phyloP scores from a whole-genome alignment of 1,140 invertebrate genomes.

The Saccostrea echinata region DNA sequence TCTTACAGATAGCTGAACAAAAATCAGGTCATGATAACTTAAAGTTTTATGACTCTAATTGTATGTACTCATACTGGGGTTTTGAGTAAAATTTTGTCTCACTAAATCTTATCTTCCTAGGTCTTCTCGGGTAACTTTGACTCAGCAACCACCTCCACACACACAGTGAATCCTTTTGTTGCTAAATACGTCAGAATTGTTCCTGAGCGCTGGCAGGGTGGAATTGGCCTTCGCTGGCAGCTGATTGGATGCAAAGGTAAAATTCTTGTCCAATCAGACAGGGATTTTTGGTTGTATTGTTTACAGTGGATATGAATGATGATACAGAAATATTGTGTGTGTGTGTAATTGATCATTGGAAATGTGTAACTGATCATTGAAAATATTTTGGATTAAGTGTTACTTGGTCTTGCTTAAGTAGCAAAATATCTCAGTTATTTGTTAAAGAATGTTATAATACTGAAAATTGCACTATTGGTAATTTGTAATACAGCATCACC shows the following conservation, averaged over 20 bases:
- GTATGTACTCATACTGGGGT: too few species aligned
- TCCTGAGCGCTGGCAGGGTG: slow-evolving; percentile 64
- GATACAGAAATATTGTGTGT: neutral
- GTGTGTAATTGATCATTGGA: too few species aligned
- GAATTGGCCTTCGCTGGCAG: slow-evolving; percentile 61
- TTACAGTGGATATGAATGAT: neutral
- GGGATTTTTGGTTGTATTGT: slow-evolving; percentile 25
- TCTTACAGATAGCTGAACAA: neutral
- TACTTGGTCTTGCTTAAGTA: too few species aligned
- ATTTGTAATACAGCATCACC: neutral
- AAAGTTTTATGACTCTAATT: neutral
- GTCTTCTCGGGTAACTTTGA: slow-evolving; percentile 67
- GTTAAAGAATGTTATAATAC: too few species aligned
- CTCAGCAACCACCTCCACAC: slow-evolving; percentile 59
- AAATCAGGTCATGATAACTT: neutral
- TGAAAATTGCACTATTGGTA: too few species aligned
- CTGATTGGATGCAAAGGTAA: slow-evolving; percentile 54
- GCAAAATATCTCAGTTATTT: too few species aligned
- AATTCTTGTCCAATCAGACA: neutral
- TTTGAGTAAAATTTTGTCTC: neutral
- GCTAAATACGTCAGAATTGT: slow-evolving; percentile 63
- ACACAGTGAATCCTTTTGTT: slow-evolving; percentile 48
- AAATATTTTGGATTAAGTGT: too few species aligned
- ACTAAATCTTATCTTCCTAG: slow-evolving; percentile 21
- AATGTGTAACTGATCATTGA: slow-evolving; percentile 55